Evolutionary conservation across 2,113 vertebrate genomes (phyloP), one percentile per base, ranked within the genome.

Genomic region (Clinocottus analis): DNA sequence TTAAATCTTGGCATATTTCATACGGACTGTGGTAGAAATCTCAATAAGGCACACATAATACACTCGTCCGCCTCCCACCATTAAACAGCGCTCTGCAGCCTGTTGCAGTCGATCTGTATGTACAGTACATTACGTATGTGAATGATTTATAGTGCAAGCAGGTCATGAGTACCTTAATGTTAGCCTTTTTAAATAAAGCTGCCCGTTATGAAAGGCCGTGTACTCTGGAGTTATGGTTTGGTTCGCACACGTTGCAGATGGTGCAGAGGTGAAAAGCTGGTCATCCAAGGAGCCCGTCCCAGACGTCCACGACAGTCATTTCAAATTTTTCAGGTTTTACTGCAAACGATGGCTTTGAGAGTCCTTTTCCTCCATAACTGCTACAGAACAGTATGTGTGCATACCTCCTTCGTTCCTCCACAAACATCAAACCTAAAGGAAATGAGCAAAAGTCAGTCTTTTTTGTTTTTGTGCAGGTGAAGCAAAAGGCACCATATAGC

Each of bases 31-130:
- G 51, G 72, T 86, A 80, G 73, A 90, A 92, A 91, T 88, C 72
- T 88, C 58, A 78, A 35, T 91, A 93, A 93, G 93, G 92, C 92
- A 93, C 93, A 80, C 87, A 65, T 78, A 45, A 67, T 60, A 29
- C 77, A 35, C 67, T 69, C 69, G 23, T 13, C 55, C 16, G 55
- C 37, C 7, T 71, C 82, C 2, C n/a, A 16, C 75, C 53, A 19
- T 27, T 29, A 29, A 61, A 75, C 65, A 63, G 72, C 27, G 39
- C 45, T 62, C 67, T 31, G 62, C 58, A 59, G 74, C 53, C 58
- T 56, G 70, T 35, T 39, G 41, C 53, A 56, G 45, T 47, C 19
- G 49, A 27, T 64, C 64, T 58, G 59, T 85, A 77, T 71, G 13
- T 45, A 83, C 77, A 80, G 61, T 66, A 67, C 56, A 39, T 89